These are phyloP conservation scores for Spizaetus ornatus DNA, from an alignment of 2,113 vertebrate species.

Conservation along the genomic window DNA sequence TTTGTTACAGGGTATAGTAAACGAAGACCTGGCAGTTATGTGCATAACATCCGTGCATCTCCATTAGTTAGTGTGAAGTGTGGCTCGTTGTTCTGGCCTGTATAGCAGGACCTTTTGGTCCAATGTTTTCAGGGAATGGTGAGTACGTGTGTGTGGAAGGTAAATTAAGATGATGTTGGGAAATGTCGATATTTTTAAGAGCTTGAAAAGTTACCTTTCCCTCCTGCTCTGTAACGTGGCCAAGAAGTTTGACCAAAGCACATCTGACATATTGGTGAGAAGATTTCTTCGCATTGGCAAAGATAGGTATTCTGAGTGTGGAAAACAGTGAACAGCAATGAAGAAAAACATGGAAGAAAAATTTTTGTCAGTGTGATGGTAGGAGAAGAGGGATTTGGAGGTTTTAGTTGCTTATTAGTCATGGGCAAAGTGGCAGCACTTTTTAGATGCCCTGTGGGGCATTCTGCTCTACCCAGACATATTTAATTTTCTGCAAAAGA, in stretches of 20 bases:
- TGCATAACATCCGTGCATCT: neutral
- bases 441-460: neutral
- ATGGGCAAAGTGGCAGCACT: neutral
- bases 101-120: neutral
- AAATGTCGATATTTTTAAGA: neutral
- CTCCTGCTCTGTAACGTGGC: neutral
- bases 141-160: neutral
- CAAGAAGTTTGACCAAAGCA: neutral
- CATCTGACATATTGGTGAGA: neutral
- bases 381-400: neutral
- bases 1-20: neutral
- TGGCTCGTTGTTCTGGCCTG: neutral
- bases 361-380: neutral
- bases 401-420: neutral
- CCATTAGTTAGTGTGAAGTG: neutral
- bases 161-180: neutral
- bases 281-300: neutral
- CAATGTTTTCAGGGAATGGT: neutral
- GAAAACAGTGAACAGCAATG: neutral
- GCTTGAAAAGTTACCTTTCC: neutral
- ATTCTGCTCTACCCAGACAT: neutral
- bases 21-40: neutral
- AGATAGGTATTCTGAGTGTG: neutral
- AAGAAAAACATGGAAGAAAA: neutral
- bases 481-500: neutral